A percentile compares a stretch with the other conserved stretches of the same genome.
phyloP scores from a whole-genome alignment of 2,113 vertebrate genomes.

The Steatornis caripensis region DNA sequence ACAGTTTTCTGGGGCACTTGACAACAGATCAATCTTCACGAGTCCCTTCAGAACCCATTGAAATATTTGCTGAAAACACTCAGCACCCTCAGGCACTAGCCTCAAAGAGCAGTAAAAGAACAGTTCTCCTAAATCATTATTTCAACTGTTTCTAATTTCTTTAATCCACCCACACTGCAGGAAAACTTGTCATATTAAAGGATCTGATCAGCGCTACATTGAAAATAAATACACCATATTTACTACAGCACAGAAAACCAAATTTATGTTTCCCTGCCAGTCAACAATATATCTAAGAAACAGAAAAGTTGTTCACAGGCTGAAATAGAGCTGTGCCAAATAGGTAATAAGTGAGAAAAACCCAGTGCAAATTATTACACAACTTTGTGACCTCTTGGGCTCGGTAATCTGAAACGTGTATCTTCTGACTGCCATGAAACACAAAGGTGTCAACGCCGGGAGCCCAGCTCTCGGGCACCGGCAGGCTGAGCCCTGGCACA shows the following conservation, averaged over 20 bases:
- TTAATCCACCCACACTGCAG: background rate
- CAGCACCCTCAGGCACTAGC: background rate
- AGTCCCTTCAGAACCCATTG: background rate
- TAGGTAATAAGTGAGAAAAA: background rate
- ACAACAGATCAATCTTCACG: background rate
- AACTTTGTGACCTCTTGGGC: background rate
- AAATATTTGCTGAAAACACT: background rate
- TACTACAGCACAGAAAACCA: background rate
- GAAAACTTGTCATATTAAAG: background rate
- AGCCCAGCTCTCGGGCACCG: no score
- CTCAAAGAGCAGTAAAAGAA: background rate
- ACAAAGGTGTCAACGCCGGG: accelerated
- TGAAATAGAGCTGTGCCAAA: background rate
- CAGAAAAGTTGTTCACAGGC: background rate
- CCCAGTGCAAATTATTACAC: background rate
- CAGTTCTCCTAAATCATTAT: background rate
- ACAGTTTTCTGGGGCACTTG: background rate
- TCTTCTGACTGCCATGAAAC: no score
- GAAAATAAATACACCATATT: background rate
- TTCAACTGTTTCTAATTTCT: background rate
- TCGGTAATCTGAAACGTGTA: background rate
- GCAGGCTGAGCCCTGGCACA: no score
- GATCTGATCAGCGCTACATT: background rate
- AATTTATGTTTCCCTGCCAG: background rate
- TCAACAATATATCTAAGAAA: background rate